Evolutionary conservation across 2,113 vertebrate genomes (phyloP), one percentile per base, ranked within the genome.

Genomic region (Pelusios castaneus): DNA sequence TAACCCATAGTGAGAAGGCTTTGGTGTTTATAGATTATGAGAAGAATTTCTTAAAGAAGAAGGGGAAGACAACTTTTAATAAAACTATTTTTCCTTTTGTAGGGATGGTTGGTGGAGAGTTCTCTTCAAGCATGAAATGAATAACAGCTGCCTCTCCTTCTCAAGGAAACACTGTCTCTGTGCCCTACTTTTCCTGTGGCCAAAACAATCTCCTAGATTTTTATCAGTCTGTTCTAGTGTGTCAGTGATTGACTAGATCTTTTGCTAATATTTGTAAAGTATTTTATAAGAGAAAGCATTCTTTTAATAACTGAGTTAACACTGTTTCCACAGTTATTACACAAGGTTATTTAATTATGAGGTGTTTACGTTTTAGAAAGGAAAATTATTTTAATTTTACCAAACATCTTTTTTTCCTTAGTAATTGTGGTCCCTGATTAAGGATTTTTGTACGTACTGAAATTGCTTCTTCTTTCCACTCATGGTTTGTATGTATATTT

Each of bases 321-420:
- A 6, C 14, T 88, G 80, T 94, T 96, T 80, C 41, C 94, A 4
- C 92, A 81, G 82, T 90, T 91, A 88, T 58, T 93, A 24, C 49
- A 94, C 47, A 91, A 83, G 67, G 70, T 43, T 80, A 95, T 88
- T 88, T 91, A 84, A 89, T 93, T 90, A 93, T 90, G 80, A 89
- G 54, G 88, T 96, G 89, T 96, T 97, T 98, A 97, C 94, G 95
- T 96, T 97, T 97, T 90, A 92, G 84, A 82, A 89, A 97, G 76
- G 3, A 92, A 87, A 94, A 97, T 31, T 14, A 67, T 12, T 51
- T 87, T 34, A 70, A 45, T 85, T 95, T 85, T 96, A 92, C 80
- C 51, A 80, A 85, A 93, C 95, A 79, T 85, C 52, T 55, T 80
- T 89, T 2, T 93, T 55, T 12, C 41, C 84, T 96, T 96, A 60